Conservation (phyloP, 1,140 invertebrate species). For the Diprion similis region DNA sequence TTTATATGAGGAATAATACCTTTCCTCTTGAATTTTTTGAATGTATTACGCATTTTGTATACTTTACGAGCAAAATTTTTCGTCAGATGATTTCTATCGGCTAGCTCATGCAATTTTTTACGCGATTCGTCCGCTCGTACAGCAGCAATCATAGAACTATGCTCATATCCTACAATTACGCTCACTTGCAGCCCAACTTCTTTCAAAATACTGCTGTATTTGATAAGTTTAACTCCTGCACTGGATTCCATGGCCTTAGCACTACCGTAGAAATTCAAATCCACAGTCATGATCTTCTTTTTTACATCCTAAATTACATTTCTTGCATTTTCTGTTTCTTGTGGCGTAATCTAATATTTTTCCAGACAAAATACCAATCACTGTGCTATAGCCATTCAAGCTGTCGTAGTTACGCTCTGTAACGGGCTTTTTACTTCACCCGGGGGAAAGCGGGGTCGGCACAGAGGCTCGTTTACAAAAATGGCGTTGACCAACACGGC, state of each 20-base stretch:
- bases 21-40: conserved; percentile 17
- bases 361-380: conserved; percentile 6
- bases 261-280: conserved; percentile 30
- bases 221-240: conserved; percentile 24
- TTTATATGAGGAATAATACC: conserved; percentile 12
- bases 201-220: conserved; percentile 4
- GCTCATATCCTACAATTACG: conserved; percentile 13
- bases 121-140: background rate
- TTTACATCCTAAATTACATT: conserved; percentile 24
- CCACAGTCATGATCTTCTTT: conserved; percentile 36
- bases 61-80: conserved; percentile 17
- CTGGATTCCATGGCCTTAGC: conserved; percentile 14
- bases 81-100: conserved; percentile 11
- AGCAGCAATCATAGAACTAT: conserved; percentile 17
- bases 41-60: background rate
- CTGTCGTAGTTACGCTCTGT: conserved; percentile 9
- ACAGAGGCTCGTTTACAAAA: too few relatives aligned
- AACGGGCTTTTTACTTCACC: too few relatives aligned
- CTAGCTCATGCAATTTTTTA: conserved; percentile 13
- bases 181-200: background rate
- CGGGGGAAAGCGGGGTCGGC: too few relatives aligned
- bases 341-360: background rate
- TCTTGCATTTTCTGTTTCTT: conserved; percentile 1
- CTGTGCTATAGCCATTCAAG: conserved; percentile 12
- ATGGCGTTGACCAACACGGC: too few relatives aligned